Conservation (phyloP, 2,113 vertebrate species). For the Spilogale gracilis region DNA sequence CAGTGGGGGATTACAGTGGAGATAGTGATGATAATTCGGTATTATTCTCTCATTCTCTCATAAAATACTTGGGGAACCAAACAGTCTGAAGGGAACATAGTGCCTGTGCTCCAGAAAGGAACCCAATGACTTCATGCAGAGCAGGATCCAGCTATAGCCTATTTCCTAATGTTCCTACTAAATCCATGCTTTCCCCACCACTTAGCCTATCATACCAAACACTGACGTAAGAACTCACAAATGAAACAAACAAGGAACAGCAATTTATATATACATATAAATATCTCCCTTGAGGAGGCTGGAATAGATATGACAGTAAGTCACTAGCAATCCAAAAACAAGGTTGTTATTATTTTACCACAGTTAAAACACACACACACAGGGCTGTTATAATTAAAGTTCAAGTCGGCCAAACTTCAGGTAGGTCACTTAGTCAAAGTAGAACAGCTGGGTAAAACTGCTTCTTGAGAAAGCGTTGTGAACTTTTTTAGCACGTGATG, state of each 20-base stretch:
- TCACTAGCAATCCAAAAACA: conserved; percentile 5
- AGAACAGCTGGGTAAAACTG: background rate
- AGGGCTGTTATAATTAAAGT: conserved; percentile 14
- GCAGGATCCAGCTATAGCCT: background rate
- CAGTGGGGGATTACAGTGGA: background rate
- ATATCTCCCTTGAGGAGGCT: background rate
- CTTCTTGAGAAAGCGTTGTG: background rate
- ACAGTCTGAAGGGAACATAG: background rate
- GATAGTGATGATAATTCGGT: background rate
- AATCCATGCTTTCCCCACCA: background rate
- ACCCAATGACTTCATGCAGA: background rate
- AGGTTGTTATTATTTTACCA: background rate
- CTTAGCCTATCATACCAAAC: background rate
- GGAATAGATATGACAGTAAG: background rate
- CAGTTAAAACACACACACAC: background rate
- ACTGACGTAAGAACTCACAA: background rate
- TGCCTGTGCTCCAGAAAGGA: background rate
- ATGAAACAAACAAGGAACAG: background rate
- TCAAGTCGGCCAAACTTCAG: background rate
- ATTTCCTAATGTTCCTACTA: background rate
- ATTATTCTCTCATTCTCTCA: conserved; percentile 33
- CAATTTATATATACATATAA: background rate
- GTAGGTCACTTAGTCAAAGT: background rate
- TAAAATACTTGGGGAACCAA: background rate
- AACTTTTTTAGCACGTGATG: background rate